These are phyloP conservation scores for Sebastes minor DNA, from an alignment of 2,797 vertebrate species.

Conservation along the genomic window DNA sequence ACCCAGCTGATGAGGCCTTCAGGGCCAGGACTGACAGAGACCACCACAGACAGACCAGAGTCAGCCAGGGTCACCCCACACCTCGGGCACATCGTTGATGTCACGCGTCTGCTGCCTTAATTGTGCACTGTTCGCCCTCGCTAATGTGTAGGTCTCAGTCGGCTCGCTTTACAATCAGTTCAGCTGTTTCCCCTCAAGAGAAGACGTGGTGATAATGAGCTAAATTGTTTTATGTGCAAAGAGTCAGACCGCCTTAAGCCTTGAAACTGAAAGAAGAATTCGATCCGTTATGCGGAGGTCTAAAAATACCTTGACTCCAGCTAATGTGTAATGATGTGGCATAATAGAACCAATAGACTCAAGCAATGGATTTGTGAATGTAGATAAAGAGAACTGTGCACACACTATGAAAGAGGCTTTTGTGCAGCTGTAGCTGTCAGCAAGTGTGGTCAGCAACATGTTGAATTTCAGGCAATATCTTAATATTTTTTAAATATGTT, in stretches of 20 bases:
- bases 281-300: slow-evolving; percentile 26
- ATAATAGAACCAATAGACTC: slow-evolving; percentile 6
- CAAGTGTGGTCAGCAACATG: neutral
- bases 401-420: slow-evolving; percentile 27
- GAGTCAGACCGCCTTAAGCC: slow-evolving; percentile 40
- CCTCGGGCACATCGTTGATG: slow-evolving; percentile 49
- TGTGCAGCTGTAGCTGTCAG: slow-evolving; percentile 30
- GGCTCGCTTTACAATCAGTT: slow-evolving; percentile 43
- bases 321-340: slow-evolving; percentile 54
- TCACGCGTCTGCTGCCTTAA: slow-evolving; percentile 55
- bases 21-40: slow-evolving; percentile 39
- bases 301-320: slow-evolving; percentile 65
- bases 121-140: slow-evolving; percentile 31
- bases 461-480: neutral
- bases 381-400: slow-evolving; percentile 23
- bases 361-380: neutral
- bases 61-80: slow-evolving; percentile 56
- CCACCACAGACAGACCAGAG: slow-evolving; percentile 39
- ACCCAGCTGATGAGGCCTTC: slow-evolving; percentile 11
- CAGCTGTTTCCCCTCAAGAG: slow-evolving; percentile 53
- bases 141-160: slow-evolving; percentile 22
- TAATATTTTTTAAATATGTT: neutral
- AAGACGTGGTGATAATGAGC: slow-evolving; percentile 33
- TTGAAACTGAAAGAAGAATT: slow-evolving; percentile 55
- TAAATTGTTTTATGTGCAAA: slow-evolving; percentile 35